Evolutionary conservation across 2,113 vertebrate species (phyloP).

Genomic region (Bothrops jararaca): DNA sequence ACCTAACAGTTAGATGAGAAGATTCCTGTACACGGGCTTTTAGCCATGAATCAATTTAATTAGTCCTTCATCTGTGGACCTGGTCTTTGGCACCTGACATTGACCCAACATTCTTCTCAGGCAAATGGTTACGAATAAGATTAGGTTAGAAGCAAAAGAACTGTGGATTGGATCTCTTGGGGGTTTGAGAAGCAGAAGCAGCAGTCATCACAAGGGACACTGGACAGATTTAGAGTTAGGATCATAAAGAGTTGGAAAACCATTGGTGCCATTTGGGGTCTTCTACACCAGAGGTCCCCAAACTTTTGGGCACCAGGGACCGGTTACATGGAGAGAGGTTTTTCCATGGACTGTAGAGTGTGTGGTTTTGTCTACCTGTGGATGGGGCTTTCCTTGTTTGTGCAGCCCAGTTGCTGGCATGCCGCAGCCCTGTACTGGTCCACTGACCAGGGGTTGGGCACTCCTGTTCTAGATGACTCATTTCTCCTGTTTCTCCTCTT

Average conservation of each 20-base stretch:
- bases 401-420: too few relatives aligned
- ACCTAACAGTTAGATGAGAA: not conserved
- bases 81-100: not conserved
- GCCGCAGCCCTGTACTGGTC: too few relatives aligned
- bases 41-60: not conserved
- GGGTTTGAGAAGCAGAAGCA: not conserved
- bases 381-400: too few relatives aligned
- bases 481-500: not conserved
- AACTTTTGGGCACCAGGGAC: too few relatives aligned
- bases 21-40: not conserved
- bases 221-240: not conserved
- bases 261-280: not conserved
- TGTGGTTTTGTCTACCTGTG: too few relatives aligned
- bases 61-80: not conserved
- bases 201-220: not conserved
- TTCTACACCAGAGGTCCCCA: too few relatives aligned
- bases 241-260: not conserved
- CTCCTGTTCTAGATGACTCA: not conserved
- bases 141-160: not conserved
- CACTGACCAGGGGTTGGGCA: too few relatives aligned
- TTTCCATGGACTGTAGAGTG: too few relatives aligned
- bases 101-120: not conserved
- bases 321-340: too few relatives aligned
- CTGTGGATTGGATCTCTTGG: not conserved
- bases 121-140: not conserved